Conservation (phyloP, 2,888 invertebrate species). For the Meganola albula region DNA sequence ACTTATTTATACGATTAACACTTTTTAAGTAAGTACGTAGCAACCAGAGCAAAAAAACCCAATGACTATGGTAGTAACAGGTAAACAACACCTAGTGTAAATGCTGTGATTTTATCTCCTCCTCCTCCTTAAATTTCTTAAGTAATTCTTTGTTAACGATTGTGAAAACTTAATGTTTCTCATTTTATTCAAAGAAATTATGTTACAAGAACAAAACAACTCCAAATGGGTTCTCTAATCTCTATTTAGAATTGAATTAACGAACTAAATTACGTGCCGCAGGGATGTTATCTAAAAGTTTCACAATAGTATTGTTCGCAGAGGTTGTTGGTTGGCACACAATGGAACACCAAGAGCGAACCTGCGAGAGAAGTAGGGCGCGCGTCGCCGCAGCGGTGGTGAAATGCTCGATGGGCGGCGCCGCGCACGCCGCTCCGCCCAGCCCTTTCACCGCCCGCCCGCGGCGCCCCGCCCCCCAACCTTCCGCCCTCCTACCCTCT, state of each 20-base stretch:
- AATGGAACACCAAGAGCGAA: slow-evolving; percentile 71
- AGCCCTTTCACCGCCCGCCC: slow-evolving; percentile 73
- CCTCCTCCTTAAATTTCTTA: too few relatives aligned
- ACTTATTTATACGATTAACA: too few relatives aligned
- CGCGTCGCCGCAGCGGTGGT: slow-evolving; percentile 58
- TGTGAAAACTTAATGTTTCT: too few relatives aligned
- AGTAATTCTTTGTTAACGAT: too few relatives aligned
- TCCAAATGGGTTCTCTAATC: slow-evolving; percentile 29
- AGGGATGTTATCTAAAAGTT: slow-evolving; percentile 66
- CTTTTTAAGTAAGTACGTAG: too few relatives aligned
- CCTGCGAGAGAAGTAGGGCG: slow-evolving; percentile 70
- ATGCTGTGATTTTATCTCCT: too few relatives aligned
- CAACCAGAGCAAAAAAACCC: too few relatives aligned
- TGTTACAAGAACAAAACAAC: slow-evolving; percentile 17
- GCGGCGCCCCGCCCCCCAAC: slow-evolving; percentile 50
- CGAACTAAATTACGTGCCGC: slow-evolving; percentile 47
- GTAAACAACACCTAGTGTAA: too few relatives aligned
- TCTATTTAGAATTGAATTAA: slow-evolving; percentile 44
- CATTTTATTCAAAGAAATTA: too few relatives aligned
- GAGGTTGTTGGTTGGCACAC: slow-evolving; percentile 56
- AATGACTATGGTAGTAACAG: too few relatives aligned
- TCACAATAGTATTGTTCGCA: slow-evolving; percentile 69
- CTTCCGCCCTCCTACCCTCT: slow-evolving; percentile 51
- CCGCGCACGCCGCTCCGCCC: slow-evolving; percentile 70
- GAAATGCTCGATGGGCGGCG: slow-evolving; percentile 69